Evolutionary conservation across 2,113 vertebrate species (phyloP).

Genomic region (Sinocyclocheilus maitianheensis): DNA sequence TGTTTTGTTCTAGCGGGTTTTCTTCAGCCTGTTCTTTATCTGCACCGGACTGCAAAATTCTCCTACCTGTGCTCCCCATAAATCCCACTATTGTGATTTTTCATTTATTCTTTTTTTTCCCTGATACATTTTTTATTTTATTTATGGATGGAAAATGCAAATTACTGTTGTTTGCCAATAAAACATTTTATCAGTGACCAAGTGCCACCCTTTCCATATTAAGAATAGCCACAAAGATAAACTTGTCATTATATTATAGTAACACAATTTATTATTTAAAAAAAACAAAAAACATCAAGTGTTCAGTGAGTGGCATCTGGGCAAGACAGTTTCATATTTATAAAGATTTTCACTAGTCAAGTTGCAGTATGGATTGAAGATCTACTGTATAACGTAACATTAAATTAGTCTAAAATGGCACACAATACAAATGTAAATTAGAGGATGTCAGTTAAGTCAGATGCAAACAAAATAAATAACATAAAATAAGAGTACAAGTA

Average conservation of each 20-base stretch:
- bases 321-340: not conserved
- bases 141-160: not conserved
- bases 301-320: not conserved
- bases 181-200: not conserved
- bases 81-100: not conserved
- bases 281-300: not conserved
- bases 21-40: not conserved
- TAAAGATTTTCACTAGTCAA: not conserved
- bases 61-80: not conserved
- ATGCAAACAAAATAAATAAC: not conserved
- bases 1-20: not conserved
- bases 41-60: not conserved
- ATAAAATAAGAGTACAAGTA: not conserved
- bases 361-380: not conserved
- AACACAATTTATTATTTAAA: not conserved
- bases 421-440: not conserved
- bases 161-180: not conserved
- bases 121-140: not conserved
- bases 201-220: not conserved
- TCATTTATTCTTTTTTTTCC: not conserved
- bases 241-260: not conserved
- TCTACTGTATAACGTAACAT: too few relatives aligned
- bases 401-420: not conserved
- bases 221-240: not conserved
- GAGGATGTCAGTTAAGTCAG: not conserved